Evolutionary conservation across 2,113 vertebrate genomes (phyloP), one percentile per base, ranked within the genome.

Genomic region (Cryptotis parvus): DNA sequence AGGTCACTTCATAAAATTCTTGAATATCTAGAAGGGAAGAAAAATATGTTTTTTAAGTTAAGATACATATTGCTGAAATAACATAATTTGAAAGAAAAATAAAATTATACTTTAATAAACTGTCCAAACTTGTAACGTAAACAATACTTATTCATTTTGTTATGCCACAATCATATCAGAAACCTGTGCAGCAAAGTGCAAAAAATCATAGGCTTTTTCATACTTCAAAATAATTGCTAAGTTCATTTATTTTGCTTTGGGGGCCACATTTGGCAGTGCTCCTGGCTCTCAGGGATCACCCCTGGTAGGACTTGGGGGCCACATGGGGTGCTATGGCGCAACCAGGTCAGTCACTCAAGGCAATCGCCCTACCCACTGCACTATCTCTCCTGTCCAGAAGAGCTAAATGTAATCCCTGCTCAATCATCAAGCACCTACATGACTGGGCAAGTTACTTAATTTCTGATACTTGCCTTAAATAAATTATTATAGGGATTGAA

Each of bases 1-100:
- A 99, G 98, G 99, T 99, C 98, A 99, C 99, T 99, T 99, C 99
- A 96, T 99, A 99, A 97, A 99, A 99, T 97, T 99, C 99, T 98
- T 99, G 99, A 98, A 99, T 99, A 98, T 99, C 99, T 99, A 97
- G 85, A 94, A 37, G 92, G 2, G 14, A 33, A 96, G 66, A n/a
- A 10, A 83, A 88, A 94, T 33, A 87, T 91, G 86, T 76, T 72
- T 77, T 78, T 4, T 41, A 73, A 91, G 93, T 79, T 92, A 89
- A 93, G 91, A 5, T 90, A 86, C 43, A 2, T 14, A 92, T 69
- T 90, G 37, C 20, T 94, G 73, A 81, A 94, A 92, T 8, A 96
- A 75, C 9, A 7, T 29, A 91, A 89, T 12, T 81, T 49, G 75
- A 87, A 94, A 74, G 31, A 35, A 95, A 80, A 75, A 69, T 18